phyloP scores from a whole-genome alignment of 2,888 invertebrate genomes.

The Trichopria drosophilae region DNA sequence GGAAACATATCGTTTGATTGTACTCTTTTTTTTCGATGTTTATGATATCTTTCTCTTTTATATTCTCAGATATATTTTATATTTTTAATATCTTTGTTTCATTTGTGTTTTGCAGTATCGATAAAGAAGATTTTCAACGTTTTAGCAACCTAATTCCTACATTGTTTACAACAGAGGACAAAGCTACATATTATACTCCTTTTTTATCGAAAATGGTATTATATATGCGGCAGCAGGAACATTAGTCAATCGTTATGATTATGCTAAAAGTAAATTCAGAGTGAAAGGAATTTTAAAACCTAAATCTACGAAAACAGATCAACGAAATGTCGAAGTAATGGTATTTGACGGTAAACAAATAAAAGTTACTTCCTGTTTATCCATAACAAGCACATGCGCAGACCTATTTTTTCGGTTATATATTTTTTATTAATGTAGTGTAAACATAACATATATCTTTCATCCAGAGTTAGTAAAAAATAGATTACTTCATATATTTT shows the following conservation, averaged over 20 bases:
- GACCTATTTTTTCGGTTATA: too few species aligned
- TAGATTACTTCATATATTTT: not conserved
- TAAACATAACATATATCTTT: too few species aligned
- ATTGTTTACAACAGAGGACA: conserved; percentile 1
- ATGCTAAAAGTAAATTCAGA: conserved; percentile 5
- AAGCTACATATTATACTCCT: not conserved
- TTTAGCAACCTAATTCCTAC: not conserved
- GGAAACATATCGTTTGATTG: too few species aligned
- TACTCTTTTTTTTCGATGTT: too few species aligned
- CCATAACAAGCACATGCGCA: too few species aligned
- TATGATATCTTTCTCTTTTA: too few species aligned
- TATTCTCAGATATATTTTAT: too few species aligned
- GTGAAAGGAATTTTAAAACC: not conserved
- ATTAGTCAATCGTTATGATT: not conserved
- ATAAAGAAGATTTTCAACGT: not conserved
- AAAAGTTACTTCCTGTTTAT: too few species aligned
- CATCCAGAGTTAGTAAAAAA: too few species aligned
- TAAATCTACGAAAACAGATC: not conserved
- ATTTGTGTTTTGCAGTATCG: conserved; percentile 8
- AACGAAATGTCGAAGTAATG: not conserved
- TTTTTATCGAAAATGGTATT: conserved; percentile 3
- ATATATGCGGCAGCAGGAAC: not conserved
- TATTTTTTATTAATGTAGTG: too few species aligned
- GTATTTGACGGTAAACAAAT: too few species aligned
- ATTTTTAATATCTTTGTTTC: too few species aligned